Evolutionary conservation across 2,888 invertebrate genomes (phyloP).

Genomic region (Tolmerus cingulatus): DNA sequence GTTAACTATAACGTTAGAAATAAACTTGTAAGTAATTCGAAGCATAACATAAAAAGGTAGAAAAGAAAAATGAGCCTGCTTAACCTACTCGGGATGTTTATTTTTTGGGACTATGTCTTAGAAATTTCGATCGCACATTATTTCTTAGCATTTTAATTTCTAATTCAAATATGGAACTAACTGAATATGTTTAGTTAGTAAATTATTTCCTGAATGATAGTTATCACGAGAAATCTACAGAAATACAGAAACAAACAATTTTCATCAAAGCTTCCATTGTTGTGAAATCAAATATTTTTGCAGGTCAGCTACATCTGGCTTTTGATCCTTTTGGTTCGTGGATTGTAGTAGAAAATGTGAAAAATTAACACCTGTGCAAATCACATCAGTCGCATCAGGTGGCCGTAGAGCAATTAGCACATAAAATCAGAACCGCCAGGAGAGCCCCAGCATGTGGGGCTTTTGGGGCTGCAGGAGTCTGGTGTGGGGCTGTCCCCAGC

Average conservation of each 20-base stretch:
- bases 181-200: too few relatives aligned
- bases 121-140: too few relatives aligned
- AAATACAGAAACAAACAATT: neutral
- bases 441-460: neutral
- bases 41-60: too few relatives aligned
- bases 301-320: neutral
- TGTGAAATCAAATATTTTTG: neutral
- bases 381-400: neutral
- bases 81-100: too few relatives aligned
- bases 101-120: too few relatives aligned
- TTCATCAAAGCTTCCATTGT: neutral
- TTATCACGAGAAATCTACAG: neutral
- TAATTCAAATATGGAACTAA: too few relatives aligned
- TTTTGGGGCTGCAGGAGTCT: neutral
- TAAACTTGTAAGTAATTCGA: too few relatives aligned
- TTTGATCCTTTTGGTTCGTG: neutral
- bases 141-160: too few relatives aligned
- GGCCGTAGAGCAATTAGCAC: neutral
- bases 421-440: neutral
- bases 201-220: too few relatives aligned
- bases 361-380: neutral
- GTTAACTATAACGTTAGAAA: too few relatives aligned
- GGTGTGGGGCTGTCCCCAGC: neutral
- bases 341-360: neutral
- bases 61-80: too few relatives aligned